Evolutionary conservation across 2,888 invertebrate species (phyloP).

Genomic region (Pecten maximus): DNA sequence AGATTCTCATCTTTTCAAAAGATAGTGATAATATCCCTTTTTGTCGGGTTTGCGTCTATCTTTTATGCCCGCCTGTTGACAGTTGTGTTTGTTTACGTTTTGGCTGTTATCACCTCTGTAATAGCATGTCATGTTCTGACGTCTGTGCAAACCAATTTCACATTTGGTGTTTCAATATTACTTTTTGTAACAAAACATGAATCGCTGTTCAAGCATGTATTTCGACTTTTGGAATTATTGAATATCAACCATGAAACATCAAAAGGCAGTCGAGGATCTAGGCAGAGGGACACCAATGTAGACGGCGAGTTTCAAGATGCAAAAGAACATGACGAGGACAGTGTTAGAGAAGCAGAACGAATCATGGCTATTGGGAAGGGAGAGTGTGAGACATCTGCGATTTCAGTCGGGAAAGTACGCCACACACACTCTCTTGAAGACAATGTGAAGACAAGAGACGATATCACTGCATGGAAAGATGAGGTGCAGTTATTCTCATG

Average conservation of each 20-base stretch:
- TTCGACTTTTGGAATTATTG: background rate
- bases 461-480: conserved; percentile 4
- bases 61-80: conserved; percentile 37
- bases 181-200: conserved; percentile 37
- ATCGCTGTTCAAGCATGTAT: background rate
- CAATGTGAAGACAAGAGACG: background rate
- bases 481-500: conserved; percentile 44
- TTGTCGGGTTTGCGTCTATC: conserved; percentile 54
- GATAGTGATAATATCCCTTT: conserved; percentile 54
- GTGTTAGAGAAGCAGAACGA: background rate
- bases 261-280: background rate
- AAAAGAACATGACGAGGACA: background rate
- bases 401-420: background rate
- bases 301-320: conserved; percentile 28
- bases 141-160: conserved; percentile 42
- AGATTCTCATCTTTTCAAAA: conserved; percentile 65
- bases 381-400: background rate
- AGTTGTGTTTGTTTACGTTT: conserved; percentile 31
- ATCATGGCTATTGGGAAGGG: background rate
- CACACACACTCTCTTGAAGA: background rate
- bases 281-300: background rate
- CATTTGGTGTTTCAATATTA: conserved; percentile 35
- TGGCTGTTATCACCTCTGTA: conserved; percentile 22
- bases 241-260: background rate
- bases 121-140: conserved; percentile 44